phyloP scores from a whole-genome alignment of 2,797 vertebrate genomes.

The Zenarchopterus dispar region DNA sequence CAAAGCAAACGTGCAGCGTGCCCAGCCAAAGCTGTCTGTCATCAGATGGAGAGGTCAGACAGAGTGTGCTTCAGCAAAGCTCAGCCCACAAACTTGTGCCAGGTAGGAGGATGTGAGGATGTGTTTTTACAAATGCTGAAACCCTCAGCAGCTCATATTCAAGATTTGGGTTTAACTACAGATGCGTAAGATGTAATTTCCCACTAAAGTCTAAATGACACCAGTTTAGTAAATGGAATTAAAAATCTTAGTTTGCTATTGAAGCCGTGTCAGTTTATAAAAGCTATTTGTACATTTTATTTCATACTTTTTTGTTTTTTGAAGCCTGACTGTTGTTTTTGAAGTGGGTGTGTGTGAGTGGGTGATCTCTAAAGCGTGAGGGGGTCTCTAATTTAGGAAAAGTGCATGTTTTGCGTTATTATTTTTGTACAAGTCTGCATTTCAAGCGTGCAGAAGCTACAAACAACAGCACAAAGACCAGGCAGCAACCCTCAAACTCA shows the following conservation, averaged over 20 bases:
- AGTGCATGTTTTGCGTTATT: neutral
- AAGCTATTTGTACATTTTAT: neutral
- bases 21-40: slow-evolving; percentile 24
- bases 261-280: neutral
- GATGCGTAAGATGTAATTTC: slow-evolving; percentile 16
- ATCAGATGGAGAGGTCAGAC: slow-evolving; percentile 35
- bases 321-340: neutral
- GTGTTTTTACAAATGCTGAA: too few relatives aligned
- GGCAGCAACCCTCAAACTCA: slow-evolving; percentile 2
- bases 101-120: neutral
- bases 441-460: neutral
- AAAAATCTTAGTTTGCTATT: too few relatives aligned
- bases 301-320: too few relatives aligned
- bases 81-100: slow-evolving; percentile 25
- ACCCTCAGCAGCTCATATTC: too few relatives aligned
- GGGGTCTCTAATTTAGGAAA: too few relatives aligned
- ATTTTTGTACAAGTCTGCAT: neutral
- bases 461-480: slow-evolving; percentile 8
- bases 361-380: too few relatives aligned
- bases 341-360: too few relatives aligned
- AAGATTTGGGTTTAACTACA: neutral
- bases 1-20: slow-evolving; percentile 29
- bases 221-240: too few relatives aligned
- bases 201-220: neutral
- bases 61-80: slow-evolving; percentile 21